phyloP scores from a whole-genome alignment of 1,140 invertebrate species.

The Macrobrachium nipponense region DNA sequence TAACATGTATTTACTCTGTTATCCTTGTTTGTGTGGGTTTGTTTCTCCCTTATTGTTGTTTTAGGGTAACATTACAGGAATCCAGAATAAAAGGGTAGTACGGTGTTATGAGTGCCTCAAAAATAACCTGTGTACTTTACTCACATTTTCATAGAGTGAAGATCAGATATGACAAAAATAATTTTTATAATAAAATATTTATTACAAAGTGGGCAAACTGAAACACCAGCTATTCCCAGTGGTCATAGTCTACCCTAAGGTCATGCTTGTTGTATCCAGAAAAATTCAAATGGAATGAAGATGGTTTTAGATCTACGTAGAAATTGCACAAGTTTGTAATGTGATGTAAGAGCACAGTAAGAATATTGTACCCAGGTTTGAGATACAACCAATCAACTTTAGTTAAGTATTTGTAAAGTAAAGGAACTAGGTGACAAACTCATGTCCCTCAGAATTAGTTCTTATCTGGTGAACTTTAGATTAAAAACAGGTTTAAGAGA shows the following conservation, averaged over 20 bases:
- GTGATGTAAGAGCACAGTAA: constrained; percentile 2
- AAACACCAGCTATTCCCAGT: constrained; percentile 14
- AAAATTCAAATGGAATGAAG: not conserved
- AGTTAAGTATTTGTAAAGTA: constrained; percentile 35
- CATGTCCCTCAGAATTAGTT: too few relatives aligned
- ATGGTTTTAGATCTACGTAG: constrained; percentile 11
- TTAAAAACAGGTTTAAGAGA: too few relatives aligned
- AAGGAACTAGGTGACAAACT: constrained; percentile 15
- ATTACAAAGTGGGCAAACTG: too few relatives aligned
- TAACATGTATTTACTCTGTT: constrained; percentile 31
- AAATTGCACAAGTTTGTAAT: constrained; percentile 30
- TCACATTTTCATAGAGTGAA: too few relatives aligned
- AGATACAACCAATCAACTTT: constrained; percentile 34
- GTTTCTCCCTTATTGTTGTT: constrained; percentile 30
- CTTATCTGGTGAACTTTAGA: too few relatives aligned
- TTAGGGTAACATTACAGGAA: constrained; percentile 37
- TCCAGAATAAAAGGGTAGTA: not conserved
- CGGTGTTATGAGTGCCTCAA: constrained; percentile 1
- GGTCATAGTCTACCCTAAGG: constrained; percentile 18
- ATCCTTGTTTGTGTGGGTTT: constrained; percentile 46
- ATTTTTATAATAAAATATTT: too few relatives aligned
- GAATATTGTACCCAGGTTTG: constrained; percentile 35
- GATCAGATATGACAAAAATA: too few relatives aligned
- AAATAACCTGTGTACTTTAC: too few relatives aligned
- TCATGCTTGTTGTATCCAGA: constrained; percentile 38